Evolutionary conservation across 2,113 vertebrate genomes (phyloP).

Genomic region (Okapia johnstoni): DNA sequence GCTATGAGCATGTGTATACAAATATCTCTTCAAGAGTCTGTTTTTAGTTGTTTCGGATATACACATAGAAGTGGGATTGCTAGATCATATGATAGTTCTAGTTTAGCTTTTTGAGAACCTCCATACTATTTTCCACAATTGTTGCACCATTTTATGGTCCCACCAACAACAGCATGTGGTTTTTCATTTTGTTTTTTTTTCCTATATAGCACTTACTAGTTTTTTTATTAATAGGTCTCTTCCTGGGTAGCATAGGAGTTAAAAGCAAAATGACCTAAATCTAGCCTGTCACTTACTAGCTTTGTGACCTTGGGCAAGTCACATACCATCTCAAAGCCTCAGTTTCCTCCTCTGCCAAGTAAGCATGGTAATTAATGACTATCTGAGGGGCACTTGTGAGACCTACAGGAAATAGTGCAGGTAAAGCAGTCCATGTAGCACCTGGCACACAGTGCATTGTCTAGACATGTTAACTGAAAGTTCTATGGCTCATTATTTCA

Average conservation of each 20-base stretch:
- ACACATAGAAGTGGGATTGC: neutral
- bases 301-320: neutral
- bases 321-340: neutral
- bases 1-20: neutral
- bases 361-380: too few species aligned
- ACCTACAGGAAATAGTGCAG: rapidly evolving
- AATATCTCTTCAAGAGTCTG: neutral
- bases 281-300: neutral
- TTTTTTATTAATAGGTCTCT: neutral
- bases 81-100: neutral
- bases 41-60: neutral
- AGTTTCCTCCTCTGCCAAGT: neutral
- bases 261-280: neutral
- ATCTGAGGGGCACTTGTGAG: neutral
- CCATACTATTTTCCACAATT: neutral
- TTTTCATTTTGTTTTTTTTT: neutral
- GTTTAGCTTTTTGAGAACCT: neutral
- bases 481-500: neutral
- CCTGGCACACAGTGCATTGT: too few species aligned
- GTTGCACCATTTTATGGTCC: neutral
- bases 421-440: rapidly evolving
- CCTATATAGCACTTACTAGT: neutral
- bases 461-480: too few species aligned
- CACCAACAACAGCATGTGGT: neutral
- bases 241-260: neutral